A percentile compares a stretch with the other conserved stretches of the same genome.
These are phyloP conservation scores for Dipodomys merriami DNA, from an alignment of 2,113 vertebrate species.

Conservation along the genomic window DNA sequence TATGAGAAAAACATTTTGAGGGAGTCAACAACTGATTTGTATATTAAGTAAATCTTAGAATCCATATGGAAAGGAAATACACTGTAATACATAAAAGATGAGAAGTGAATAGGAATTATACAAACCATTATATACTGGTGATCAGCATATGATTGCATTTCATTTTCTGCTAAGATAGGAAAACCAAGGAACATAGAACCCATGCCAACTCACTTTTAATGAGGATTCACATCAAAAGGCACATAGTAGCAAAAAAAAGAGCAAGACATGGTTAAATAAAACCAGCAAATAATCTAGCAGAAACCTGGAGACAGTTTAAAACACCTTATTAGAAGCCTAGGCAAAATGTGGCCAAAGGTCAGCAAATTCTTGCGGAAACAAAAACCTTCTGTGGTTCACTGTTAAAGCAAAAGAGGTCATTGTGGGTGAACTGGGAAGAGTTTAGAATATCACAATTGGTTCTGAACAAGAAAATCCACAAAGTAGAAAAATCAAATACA, in stretches of 20 bases:
- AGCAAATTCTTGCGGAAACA: background rate
- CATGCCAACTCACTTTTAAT: conserved; percentile 65
- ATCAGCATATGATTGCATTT: conserved; percentile 63
- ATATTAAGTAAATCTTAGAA: conserved; percentile 70
- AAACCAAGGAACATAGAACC: conserved; percentile 52
- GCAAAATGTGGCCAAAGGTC: conserved; percentile 48
- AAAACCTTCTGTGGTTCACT: conserved; percentile 43
- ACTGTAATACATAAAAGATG: conserved; percentile 59
- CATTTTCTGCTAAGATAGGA: conserved; percentile 53
- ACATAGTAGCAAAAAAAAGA: conserved; percentile 33
- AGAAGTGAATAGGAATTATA: conserved; percentile 70
- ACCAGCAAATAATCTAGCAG: conserved; percentile 61
- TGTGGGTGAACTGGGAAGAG: too few species aligned
- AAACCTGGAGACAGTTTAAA: conserved; percentile 62
- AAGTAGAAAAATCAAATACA: background rate
- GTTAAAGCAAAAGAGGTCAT: conserved; percentile 38
- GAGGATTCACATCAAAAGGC: conserved; percentile 53
- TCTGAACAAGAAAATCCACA: conserved; percentile 56
- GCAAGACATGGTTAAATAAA: background rate
- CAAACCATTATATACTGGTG: conserved; percentile 63
- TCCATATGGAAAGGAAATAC: conserved; percentile 67
- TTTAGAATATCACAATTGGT: background rate
- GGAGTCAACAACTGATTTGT: conserved; percentile 66
- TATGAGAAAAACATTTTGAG: conserved; percentile 51
- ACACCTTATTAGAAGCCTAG: conserved; percentile 51